Evolutionary conservation across 1,140 invertebrate genomes (phyloP).

Genomic region (Bombus picipes): DNA sequence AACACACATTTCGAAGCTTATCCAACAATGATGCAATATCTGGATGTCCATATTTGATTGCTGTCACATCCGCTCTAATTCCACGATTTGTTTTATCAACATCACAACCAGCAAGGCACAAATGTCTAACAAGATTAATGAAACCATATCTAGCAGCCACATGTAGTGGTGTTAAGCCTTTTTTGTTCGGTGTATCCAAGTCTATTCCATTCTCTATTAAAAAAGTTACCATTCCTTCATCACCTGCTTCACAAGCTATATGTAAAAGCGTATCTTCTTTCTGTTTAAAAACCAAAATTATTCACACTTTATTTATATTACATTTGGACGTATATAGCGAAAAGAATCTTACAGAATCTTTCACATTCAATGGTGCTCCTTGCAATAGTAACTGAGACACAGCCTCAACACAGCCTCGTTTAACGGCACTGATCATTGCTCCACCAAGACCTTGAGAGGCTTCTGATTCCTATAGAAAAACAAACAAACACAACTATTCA

Average conservation of each 20-base stretch:
- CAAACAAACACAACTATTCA: slow-evolving; percentile 45
- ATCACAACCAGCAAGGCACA: slow-evolving; percentile 89
- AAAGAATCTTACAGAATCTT: slow-evolving; percentile 84
- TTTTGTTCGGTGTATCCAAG: slow-evolving; percentile 87
- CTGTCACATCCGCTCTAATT: slow-evolving; percentile 91
- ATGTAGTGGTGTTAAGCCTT: slow-evolving; percentile 89
- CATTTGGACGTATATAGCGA: neutral
- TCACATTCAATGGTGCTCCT: slow-evolving; percentile 88
- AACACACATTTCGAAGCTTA: slow-evolving; percentile 86
- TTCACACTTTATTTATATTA: slow-evolving; percentile 17
- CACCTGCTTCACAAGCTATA: slow-evolving; percentile 87
- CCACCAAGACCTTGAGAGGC: slow-evolving; percentile 79
- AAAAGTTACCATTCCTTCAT: slow-evolving; percentile 87
- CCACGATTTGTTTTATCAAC: slow-evolving; percentile 88
- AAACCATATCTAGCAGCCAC: slow-evolving; percentile 89
- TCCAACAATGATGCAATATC: slow-evolving; percentile 89
- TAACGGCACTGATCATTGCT: slow-evolving; percentile 80
- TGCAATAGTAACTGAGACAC: slow-evolving; percentile 84
- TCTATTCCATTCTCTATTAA: slow-evolving; percentile 90
- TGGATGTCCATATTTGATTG: slow-evolving; percentile 90
- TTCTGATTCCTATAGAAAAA: slow-evolving; percentile 79
- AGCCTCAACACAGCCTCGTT: slow-evolving; percentile 79
- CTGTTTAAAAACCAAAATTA: slow-evolving; percentile 77
- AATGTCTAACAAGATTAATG: slow-evolving; percentile 88
- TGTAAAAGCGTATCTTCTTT: slow-evolving; percentile 90